Evolutionary conservation across 2,113 vertebrate genomes (phyloP).

Genomic region (Probosciger aterrimus): DNA sequence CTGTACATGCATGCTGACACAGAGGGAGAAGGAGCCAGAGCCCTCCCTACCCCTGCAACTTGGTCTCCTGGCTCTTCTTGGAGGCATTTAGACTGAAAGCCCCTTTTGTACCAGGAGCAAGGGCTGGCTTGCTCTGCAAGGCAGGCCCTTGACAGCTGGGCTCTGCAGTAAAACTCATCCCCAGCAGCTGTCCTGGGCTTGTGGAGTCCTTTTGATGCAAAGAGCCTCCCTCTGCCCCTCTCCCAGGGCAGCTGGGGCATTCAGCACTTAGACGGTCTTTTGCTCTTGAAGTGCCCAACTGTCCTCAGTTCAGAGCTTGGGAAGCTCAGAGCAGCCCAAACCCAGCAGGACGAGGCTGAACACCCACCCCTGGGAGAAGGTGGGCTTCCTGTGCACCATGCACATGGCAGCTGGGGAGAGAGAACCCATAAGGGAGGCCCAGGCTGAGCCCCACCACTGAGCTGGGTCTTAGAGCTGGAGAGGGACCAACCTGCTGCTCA

Average conservation of each 20-base stretch:
- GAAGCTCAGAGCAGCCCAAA: background rate
- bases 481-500: background rate
- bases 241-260: background rate
- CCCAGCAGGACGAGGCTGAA: background rate
- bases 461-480: background rate
- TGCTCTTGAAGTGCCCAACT: background rate
- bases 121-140: background rate
- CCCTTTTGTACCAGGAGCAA: constrained; percentile 22
- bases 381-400: background rate
- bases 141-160: constrained; percentile 27
- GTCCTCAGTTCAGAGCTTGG: accelerated
- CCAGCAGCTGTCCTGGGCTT: constrained; percentile 57
- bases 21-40: background rate
- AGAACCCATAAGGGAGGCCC: background rate
- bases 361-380: background rate
- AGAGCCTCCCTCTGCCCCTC: background rate
- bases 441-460: background rate
- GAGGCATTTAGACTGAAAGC: constrained; percentile 30
- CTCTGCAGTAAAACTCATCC: background rate
- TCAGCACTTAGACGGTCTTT: background rate
- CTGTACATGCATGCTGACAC: background rate
- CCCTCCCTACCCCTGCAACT: background rate
- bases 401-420: background rate
- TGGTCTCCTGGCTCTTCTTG: background rate
- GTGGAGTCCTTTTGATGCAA: background rate